Evolutionary conservation across 2,888 invertebrate species (phyloP).

Genomic region (Pteria penguin): DNA sequence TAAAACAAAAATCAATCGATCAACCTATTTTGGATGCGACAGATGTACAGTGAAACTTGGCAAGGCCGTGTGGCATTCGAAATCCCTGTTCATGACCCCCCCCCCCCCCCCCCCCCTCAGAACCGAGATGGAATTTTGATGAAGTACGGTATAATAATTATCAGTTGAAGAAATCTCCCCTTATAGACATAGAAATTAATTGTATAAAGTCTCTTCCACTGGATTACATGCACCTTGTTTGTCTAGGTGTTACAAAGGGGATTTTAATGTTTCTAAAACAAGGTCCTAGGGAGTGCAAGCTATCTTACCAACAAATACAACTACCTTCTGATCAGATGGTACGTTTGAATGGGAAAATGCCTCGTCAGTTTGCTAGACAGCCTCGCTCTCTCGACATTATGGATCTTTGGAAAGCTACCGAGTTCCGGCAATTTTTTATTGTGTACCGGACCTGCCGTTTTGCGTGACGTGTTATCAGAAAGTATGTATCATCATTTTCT

Average conservation of each 20-base stretch:
- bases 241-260: conserved; percentile 70
- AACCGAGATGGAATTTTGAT: no score
- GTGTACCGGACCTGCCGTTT: conserved; percentile 60
- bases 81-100: no score
- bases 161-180: conserved; percentile 27
- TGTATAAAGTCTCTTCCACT: conserved; percentile 41
- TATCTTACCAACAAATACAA: conserved; percentile 7
- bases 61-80: not conserved
- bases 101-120: no score
- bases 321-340: conserved; percentile 21
- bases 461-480: conserved; percentile 21
- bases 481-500: conserved; percentile 44
- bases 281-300: conserved; percentile 44
- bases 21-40: conserved; percentile 3
- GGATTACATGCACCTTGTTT: conserved; percentile 69
- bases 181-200: conserved; percentile 34
- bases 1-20: no score
- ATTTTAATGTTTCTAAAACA: conserved; percentile 59
- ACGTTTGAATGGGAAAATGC: conserved; percentile 17
- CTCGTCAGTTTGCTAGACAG: conserved; percentile 65
- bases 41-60: conserved; percentile 9
- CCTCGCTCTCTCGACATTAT: conserved; percentile 58
- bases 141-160: conserved; percentile 7
- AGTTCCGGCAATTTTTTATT: conserved; percentile 65
- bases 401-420: conserved; percentile 73